A percentile compares a stretch with the other conserved stretches of the same genome.
phyloP scores from a whole-genome alignment of 2,113 vertebrate species.

The Psilopogon haemacephalus region DNA sequence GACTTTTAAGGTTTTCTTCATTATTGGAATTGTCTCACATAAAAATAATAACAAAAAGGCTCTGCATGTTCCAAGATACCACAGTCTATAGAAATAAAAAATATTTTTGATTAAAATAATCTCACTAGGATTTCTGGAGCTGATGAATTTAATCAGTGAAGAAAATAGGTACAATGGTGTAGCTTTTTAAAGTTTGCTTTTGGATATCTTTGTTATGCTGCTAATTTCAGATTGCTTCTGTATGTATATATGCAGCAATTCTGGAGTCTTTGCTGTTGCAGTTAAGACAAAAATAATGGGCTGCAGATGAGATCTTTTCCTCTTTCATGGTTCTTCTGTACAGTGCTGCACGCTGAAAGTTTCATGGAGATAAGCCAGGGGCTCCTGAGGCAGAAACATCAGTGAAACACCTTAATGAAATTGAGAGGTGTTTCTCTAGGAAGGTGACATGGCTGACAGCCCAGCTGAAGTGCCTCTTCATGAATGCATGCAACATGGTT shows the following conservation, averaged over 20 bases:
- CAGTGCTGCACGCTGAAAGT: no score
- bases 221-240: not conserved
- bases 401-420: no score
- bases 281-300: not conserved
- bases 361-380: no score
- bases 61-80: not conserved
- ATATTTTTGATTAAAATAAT: not conserved
- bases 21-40: not conserved
- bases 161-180: not conserved
- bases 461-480: no score
- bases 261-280: not conserved
- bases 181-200: not conserved
- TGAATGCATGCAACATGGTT: no score
- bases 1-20: not conserved
- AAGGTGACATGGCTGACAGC: no score
- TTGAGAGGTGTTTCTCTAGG: no score
- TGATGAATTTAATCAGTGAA: not conserved
- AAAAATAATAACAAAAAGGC: not conserved
- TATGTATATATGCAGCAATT: not conserved
- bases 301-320: not conserved
- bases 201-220: not conserved
- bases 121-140: not conserved
- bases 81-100: not conserved
- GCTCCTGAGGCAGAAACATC: no score
- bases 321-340: not conserved